Conservation (phyloP, 2,797 vertebrate species). For the Luscinia megarhynchos region DNA sequence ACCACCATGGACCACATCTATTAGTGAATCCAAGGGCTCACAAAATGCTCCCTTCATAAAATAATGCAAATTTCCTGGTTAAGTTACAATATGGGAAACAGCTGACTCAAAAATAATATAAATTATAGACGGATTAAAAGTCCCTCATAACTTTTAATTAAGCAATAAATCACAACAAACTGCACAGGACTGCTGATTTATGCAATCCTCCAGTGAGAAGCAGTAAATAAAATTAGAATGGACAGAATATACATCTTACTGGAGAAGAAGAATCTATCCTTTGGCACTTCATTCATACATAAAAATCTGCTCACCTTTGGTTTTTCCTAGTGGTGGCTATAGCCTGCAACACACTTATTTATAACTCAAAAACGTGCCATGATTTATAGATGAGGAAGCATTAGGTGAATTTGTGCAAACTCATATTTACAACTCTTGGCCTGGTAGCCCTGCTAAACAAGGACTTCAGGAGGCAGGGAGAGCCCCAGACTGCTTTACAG, state of each 20-base stretch:
- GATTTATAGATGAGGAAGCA: neutral
- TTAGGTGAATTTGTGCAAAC: neutral
- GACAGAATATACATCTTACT: conserved; percentile 12
- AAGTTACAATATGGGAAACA: conserved; percentile 45
- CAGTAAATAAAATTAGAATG: conserved; percentile 65
- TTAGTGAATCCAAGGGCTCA: neutral
- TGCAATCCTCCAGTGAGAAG: conserved; percentile 36
- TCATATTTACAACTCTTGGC: neutral
- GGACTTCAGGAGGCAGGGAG: neutral
- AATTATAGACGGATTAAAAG: conserved; percentile 70
- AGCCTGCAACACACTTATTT: neutral
- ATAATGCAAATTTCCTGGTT: conserved; percentile 18
- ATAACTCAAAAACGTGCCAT: neutral
- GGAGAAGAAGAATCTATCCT: neutral
- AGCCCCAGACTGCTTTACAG: neutral
- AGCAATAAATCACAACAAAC: conserved; percentile 66
- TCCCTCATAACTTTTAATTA: conserved; percentile 75
- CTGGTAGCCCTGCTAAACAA: neutral
- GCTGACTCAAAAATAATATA: conserved; percentile 66
- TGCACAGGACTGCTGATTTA: conserved; percentile 62
- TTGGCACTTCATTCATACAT: neutral
- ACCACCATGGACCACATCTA: conserved; percentile 64
- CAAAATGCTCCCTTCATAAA: neutral
- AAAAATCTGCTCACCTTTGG: neutral
- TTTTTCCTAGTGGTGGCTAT: neutral